Conservation (phyloP, 2,113 vertebrate genomes). For the Tamias sibiricus region DNA sequence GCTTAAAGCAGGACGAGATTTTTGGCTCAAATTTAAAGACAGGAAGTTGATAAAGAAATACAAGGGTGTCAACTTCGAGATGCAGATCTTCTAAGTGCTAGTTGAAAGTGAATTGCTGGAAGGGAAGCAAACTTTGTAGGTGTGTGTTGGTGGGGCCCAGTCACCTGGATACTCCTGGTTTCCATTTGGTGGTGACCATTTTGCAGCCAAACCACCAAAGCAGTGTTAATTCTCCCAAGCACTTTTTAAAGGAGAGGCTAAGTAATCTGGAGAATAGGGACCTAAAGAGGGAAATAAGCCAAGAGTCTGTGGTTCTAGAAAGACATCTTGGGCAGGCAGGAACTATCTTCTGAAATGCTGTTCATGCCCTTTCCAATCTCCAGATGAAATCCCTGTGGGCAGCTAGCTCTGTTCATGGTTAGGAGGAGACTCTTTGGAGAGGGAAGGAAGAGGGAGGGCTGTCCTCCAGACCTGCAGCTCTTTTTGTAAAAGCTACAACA, state of each 20-base stretch:
- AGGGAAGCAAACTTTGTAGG: neutral
- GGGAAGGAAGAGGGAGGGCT: neutral
- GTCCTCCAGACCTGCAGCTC: neutral
- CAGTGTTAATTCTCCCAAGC: neutral
- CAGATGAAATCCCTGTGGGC: neutral
- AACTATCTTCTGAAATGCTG: neutral
- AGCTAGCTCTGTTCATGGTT: neutral
- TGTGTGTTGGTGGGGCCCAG: neutral
- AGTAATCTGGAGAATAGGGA: neutral
- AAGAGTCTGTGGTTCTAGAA: neutral
- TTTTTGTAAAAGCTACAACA: neutral
- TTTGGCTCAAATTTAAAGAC: neutral
- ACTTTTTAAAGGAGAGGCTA: neutral
- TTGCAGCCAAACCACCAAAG: neutral
- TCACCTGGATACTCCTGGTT: neutral
- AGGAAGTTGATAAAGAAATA: constrained; percentile 32
- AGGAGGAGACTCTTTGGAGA: neutral
- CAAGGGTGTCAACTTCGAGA: neutral
- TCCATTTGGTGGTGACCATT: neutral
- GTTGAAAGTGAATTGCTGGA: neutral
- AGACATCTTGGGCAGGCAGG: neutral
- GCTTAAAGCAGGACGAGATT: neutral
- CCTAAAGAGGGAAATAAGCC: neutral
- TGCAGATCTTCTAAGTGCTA: neutral
- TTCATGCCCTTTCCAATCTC: neutral